Conservation (phyloP, 2,797 vertebrate genomes). For the Pantherophis vulpinus region DNA sequence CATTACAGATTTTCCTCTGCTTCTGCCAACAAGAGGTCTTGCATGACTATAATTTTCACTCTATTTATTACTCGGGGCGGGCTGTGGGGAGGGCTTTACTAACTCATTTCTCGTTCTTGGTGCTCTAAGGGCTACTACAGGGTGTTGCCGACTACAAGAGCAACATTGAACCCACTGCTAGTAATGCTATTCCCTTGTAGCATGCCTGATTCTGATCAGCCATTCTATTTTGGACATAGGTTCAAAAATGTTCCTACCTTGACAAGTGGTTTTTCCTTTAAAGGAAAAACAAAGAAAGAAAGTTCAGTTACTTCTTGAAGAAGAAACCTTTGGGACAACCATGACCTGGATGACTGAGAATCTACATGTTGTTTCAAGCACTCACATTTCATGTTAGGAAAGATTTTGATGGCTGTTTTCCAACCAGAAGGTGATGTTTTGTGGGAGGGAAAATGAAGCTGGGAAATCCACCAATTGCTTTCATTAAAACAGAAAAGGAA, state of each 20-base stretch:
- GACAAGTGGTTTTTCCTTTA: background rate
- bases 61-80: background rate
- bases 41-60: background rate
- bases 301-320: background rate
- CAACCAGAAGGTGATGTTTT: background rate
- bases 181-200: background rate
- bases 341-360: background rate
- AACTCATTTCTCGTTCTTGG: background rate
- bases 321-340: background rate
- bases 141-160: background rate
- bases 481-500: background rate
- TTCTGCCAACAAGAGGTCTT: background rate
- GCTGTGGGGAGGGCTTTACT: background rate
- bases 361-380: background rate
- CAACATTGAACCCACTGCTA: background rate
- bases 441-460: background rate
- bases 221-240: background rate
- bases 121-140: background rate
- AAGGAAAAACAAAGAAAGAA: background rate
- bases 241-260: background rate
- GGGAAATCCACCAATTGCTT: background rate
- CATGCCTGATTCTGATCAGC: background rate
- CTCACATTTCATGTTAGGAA: background rate
- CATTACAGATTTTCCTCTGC: background rate
- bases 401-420: background rate